These are phyloP conservation scores for Gallinago stenura DNA, from an alignment of 2,797 vertebrate genomes.

Conservation along the genomic window DNA sequence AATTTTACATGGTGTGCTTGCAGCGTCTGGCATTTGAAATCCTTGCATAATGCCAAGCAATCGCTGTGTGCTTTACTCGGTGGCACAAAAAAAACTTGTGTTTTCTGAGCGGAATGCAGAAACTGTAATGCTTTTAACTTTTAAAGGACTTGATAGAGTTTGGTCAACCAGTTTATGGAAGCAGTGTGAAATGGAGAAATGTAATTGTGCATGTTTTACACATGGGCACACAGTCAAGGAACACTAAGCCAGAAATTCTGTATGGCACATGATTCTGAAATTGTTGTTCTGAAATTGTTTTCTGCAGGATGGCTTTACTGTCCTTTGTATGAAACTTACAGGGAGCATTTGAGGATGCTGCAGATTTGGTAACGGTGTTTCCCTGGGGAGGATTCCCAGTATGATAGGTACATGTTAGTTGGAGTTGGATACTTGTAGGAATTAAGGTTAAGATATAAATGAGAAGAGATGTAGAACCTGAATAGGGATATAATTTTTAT, in stretches of 20 bases:
- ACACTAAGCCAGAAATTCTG: background rate
- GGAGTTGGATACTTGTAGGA: background rate
- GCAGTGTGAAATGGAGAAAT: background rate
- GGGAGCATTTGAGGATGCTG: background rate
- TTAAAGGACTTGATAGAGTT: background rate
- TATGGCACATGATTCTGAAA: background rate
- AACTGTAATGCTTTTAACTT: background rate
- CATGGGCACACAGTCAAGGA: accelerated
- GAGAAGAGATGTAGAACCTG: background rate
- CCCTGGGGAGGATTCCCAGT: background rate
- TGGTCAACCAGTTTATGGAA: background rate
- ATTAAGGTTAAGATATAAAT: background rate
- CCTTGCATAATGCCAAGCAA: background rate
- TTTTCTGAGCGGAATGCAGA: background rate
- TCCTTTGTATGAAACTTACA: background rate
- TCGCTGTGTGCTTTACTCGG: background rate
- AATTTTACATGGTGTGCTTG: background rate
- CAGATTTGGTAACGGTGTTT: background rate
- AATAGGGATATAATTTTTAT: background rate
- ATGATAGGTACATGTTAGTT: background rate
- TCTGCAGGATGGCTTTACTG: background rate
- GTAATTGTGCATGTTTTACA: accelerated
- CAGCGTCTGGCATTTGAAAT: background rate
- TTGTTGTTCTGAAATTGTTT: background rate
- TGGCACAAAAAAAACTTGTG: background rate